Base-by-base conservation (phyloP, 2,888 invertebrate genomes). In the Sinopyrophorus schimmeli region DNA sequence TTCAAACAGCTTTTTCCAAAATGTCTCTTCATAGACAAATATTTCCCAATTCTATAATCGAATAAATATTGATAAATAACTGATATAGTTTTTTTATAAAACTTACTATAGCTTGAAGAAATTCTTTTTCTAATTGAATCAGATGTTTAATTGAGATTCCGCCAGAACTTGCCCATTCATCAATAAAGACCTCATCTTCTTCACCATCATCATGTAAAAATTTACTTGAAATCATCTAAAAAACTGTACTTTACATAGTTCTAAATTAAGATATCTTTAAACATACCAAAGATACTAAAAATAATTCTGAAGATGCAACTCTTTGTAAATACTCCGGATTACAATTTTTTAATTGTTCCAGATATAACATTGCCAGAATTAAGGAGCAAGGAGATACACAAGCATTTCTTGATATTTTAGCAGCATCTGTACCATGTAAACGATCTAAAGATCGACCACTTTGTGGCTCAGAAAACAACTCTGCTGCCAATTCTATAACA, bases 191-290 rank as follows among this genome's bases (percentile, higher is more conserved):
- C 72, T 93, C 92, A 67, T 94, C 94, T 55, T 90, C 88, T 68
- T 92, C 91, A 24, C 93, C 94, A 65, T 92, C 89, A 65, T 95
- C 94, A 74, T 95, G 90, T 60, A 94, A 77, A 74, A 92, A 96
- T 77, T 98, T 98, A 65, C 92, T 94, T 41, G 97, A 95, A 63
- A 97, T 87, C 89, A 97, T 89, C 95, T 95, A 70, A 5, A 70
- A 58, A 57, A 63, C n/a, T n/a, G n/a, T n/a, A n/a, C n/a, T n/a
- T n/a, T n/a, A n/a, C n/a, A n/a, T n/a, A n/a, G 18, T 3, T 7
- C 9, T 17, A 18, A 32, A 18, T 17, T 10, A 7, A 9, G 14
- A 10, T 1, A 1, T n/a, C n/a, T n/a, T n/a, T n/a, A n/a, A 15
- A 69, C 77, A 76, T 74, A 94, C 96, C 83, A 97, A 78, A 47